These are phyloP conservation scores for Phoebastria nigripes DNA, from an alignment of 2,797 vertebrate species.

Conservation along the genomic window DNA sequence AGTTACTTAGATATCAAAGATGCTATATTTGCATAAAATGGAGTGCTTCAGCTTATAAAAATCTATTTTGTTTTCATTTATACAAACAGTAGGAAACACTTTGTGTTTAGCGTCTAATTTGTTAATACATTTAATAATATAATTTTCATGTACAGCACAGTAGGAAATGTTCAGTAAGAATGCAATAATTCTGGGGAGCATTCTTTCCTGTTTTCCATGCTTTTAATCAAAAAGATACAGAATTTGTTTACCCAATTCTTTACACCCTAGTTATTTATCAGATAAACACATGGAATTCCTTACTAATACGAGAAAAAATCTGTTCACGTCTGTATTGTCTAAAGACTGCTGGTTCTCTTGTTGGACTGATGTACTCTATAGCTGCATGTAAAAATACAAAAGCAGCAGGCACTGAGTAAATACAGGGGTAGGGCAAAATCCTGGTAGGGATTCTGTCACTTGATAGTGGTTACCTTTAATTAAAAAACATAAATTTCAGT, in stretches of 20 bases:
- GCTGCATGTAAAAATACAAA: not conserved
- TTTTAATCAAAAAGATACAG: not conserved
- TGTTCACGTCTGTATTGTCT: not conserved
- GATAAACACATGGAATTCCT: not conserved
- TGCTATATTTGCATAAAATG: not conserved
- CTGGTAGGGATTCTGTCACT: not conserved
- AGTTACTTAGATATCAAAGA: not conserved
- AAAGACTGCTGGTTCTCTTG: not conserved
- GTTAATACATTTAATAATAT: not conserved
- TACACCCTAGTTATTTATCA: not conserved
- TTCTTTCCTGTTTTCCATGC: not conserved
- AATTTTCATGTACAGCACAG: not conserved
- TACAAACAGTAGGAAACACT: not conserved
- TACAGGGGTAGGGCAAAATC: not conserved
- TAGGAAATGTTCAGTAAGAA: not conserved
- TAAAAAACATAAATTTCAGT: not conserved
- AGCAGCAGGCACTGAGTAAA: not conserved
- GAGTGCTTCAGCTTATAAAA: not conserved
- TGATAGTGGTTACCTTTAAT: not conserved
- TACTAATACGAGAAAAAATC: not conserved
- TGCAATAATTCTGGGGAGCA: not conserved
- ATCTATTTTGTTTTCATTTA: not conserved
- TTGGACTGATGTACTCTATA: not conserved
- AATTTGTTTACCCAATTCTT: not conserved
- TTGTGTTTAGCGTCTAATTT: not conserved